Percentiles rank a stretch among this genome's conserved stretches.
Evolutionary conservation across 1,140 invertebrate genomes (phyloP).

Genomic region (Chironomus striatipennis): DNA sequence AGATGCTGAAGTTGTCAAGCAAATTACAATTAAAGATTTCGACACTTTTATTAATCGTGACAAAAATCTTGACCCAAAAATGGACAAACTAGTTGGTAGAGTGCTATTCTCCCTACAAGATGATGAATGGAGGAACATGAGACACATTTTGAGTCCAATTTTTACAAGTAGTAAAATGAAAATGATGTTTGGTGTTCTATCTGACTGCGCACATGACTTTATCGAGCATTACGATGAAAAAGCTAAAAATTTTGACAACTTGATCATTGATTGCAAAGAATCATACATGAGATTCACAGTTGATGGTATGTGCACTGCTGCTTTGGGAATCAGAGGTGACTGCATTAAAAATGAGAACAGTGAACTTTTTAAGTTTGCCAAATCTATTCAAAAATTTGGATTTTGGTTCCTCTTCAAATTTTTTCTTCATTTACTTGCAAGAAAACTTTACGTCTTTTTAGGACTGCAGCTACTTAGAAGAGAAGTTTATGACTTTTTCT

Average conservation of each 20-base stretch:
- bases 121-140: conserved; percentile 35
- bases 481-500: conserved; percentile 4
- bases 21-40: conserved; percentile 32
- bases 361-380: conserved; percentile 30
- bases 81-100: background rate
- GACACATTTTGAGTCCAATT: conserved; percentile 35
- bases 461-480: background rate
- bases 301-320: conserved; percentile 44
- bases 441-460: background rate
- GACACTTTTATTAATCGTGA: conserved; percentile 34
- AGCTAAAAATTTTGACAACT: background rate
- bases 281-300: conserved; percentile 42
- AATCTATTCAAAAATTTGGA: no score
- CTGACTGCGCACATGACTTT: conserved; percentile 25
- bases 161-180: conserved; percentile 39
- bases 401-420: background rate
- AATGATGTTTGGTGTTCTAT: conserved; percentile 28
- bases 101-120: conserved; percentile 25
- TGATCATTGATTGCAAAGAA: conserved; percentile 39
- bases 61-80: conserved; percentile 30
- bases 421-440: background rate
- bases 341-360: conserved; percentile 34
- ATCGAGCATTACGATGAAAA: conserved; percentile 7
- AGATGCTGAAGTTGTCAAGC: conserved; percentile 25
- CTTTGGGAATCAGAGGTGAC: conserved; percentile 41